Conservation (phyloP, 2,797 vertebrate genomes). For the Danio choprae region DNA sequence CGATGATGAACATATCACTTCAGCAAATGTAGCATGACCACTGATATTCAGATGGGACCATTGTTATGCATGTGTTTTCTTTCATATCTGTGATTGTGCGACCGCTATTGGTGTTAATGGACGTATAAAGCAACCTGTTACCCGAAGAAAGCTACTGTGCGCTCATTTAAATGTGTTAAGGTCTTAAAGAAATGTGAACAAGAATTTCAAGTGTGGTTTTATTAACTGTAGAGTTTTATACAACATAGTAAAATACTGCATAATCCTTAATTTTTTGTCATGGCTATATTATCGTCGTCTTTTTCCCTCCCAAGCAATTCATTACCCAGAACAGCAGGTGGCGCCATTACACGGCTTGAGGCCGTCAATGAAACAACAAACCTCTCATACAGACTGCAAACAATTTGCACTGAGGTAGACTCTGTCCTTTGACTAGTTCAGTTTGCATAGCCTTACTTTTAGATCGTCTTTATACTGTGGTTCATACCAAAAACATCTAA, state of each 20-base stretch:
- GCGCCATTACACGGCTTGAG: constrained; percentile 53
- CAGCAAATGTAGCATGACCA: constrained; percentile 58
- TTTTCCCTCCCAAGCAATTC: constrained; percentile 44
- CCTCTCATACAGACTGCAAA: not conserved
- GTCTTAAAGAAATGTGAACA: constrained; percentile 62
- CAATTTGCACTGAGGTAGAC: constrained; percentile 27
- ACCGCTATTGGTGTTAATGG: constrained; percentile 4
- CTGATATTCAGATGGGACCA: constrained; percentile 54
- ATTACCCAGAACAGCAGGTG: constrained; percentile 49
- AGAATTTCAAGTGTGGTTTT: constrained; percentile 61
- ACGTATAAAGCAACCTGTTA: constrained; percentile 5
- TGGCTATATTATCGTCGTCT: constrained; percentile 6
- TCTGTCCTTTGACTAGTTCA: not conserved
- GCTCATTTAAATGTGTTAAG: constrained; percentile 63
- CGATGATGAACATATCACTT: not conserved
- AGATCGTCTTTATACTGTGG: not conserved
- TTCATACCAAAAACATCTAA: not conserved
- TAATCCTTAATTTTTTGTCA: constrained; percentile 50
- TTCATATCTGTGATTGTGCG: constrained; percentile 31
- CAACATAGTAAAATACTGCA: constrained; percentile 80
- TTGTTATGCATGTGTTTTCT: constrained; percentile 43
- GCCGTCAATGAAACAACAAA: constrained; percentile 4
- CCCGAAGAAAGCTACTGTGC: constrained; percentile 24
- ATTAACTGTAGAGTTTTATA: constrained; percentile 81
- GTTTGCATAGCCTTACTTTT: constrained; percentile 34